phyloP scores from a whole-genome alignment of 2,888 invertebrate genomes.

The Drosophila algonquin region DNA sequence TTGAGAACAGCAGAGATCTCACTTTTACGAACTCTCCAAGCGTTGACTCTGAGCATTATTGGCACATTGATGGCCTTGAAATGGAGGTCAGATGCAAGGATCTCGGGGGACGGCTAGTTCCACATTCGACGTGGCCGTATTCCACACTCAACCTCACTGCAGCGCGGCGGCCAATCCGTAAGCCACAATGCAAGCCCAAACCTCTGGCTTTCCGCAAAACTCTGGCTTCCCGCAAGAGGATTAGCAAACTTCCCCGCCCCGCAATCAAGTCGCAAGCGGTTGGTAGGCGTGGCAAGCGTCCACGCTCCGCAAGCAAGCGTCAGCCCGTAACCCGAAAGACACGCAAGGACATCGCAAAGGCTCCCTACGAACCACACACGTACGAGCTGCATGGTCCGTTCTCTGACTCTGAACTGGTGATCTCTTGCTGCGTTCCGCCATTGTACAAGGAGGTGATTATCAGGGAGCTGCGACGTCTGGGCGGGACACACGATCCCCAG shows the following conservation, averaged over 20 bases:
- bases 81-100: neutral
- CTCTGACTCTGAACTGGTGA: neutral
- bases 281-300: neutral
- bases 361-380: neutral
- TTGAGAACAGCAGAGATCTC: too few species aligned
- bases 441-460: neutral
- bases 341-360: neutral
- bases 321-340: neutral
- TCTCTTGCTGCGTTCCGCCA: neutral
- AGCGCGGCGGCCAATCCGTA: neutral
- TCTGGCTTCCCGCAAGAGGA: too few species aligned
- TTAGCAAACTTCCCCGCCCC: too few species aligned
- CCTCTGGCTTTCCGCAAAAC: too few species aligned
- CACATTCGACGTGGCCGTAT: neutral
- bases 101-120: neutral
- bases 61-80: neutral
- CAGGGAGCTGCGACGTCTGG: conserved; percentile 3
- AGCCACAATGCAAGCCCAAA: neutral
- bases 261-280: too few species aligned
- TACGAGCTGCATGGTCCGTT: neutral
- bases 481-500: neutral
- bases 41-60: neutral
- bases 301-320: neutral
- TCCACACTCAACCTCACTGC: neutral
- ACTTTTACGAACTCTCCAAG: too few species aligned